Percentiles rank a stretch among this genome's conserved stretches.
Evolutionary conservation across 2,797 vertebrate genomes (phyloP).

Genomic region (Adelosebastes latens): DNA sequence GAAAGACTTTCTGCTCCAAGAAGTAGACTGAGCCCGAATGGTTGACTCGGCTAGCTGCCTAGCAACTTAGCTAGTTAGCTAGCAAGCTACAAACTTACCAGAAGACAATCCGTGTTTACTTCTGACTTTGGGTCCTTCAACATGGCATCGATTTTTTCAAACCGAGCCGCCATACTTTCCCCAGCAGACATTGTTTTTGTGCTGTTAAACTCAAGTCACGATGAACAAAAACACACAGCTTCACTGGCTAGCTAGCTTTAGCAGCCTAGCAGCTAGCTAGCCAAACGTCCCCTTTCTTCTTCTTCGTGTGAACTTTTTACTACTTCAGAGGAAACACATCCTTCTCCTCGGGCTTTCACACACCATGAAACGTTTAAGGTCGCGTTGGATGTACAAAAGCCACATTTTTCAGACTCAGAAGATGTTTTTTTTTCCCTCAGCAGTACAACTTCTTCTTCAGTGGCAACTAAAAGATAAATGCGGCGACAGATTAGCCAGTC

Average conservation of each 20-base stretch:
- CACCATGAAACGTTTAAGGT: slow-evolving; percentile 62
- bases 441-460: slow-evolving; percentile 9
- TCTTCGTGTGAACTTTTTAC: slow-evolving; percentile 73
- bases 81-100: slow-evolving; percentile 89
- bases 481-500: slow-evolving; percentile 80
- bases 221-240: slow-evolving; percentile 66
- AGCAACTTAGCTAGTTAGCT: background rate
- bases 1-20: slow-evolving; percentile 64
- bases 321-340: slow-evolving; percentile 77
- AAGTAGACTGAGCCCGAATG: slow-evolving; percentile 66
- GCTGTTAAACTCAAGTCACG: slow-evolving; percentile 56
- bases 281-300: slow-evolving; percentile 64
- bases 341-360: slow-evolving; percentile 66
- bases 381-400: slow-evolving; percentile 64
- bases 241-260: slow-evolving; percentile 74
- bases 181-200: slow-evolving; percentile 88
- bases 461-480: slow-evolving; percentile 66
- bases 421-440: slow-evolving; percentile 26
- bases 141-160: slow-evolving; percentile 97
- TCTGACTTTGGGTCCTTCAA: slow-evolving; percentile 97
- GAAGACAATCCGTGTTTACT: slow-evolving; percentile 97
- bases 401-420: slow-evolving; percentile 74
- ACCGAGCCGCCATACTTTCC: slow-evolving; percentile 92
- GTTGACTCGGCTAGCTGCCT: slow-evolving; percentile 57
- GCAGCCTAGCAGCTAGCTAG: slow-evolving; percentile 76